These are phyloP conservation scores for Buphagus erythrorhynchus DNA, from an alignment of 2,797 vertebrate genomes.

Conservation along the genomic window DNA sequence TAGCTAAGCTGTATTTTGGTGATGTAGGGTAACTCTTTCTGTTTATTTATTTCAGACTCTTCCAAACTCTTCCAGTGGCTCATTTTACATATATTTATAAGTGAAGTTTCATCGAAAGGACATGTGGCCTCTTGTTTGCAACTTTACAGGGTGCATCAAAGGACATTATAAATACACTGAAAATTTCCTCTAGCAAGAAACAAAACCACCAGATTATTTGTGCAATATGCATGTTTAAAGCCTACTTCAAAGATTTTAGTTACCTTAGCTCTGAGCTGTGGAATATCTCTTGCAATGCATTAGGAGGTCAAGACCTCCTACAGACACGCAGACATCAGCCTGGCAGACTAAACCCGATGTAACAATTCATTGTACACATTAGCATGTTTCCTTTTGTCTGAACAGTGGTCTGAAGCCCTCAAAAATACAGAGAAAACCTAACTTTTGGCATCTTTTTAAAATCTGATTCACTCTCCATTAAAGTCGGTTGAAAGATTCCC, in stretches of 20 bases:
- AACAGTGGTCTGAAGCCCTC: not conserved
- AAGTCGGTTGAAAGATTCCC: conserved; percentile 19
- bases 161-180: conserved; percentile 51
- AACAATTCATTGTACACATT: not conserved
- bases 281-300: not conserved
- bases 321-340: not conserved
- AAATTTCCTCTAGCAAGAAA: conserved; percentile 57
- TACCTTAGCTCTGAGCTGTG: conserved; percentile 1
- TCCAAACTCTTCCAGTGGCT: conserved; percentile 37
- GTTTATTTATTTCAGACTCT: conserved; percentile 56
- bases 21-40: not conserved
- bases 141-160: conserved; percentile 69
- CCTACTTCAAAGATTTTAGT: conserved; percentile 55
- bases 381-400: not conserved
- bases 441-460: not conserved
- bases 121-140: conserved; percentile 63
- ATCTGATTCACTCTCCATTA: not conserved
- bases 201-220: conserved; percentile 28
- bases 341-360: not conserved
- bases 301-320: not conserved
- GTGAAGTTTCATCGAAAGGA: conserved; percentile 59
- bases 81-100: conserved; percentile 53
- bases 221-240: conserved; percentile 33
- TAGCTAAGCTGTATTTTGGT: not conserved
- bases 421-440: not conserved